Conservation (phyloP, 1,140 invertebrate genomes). For the Cydia splendana region DNA sequence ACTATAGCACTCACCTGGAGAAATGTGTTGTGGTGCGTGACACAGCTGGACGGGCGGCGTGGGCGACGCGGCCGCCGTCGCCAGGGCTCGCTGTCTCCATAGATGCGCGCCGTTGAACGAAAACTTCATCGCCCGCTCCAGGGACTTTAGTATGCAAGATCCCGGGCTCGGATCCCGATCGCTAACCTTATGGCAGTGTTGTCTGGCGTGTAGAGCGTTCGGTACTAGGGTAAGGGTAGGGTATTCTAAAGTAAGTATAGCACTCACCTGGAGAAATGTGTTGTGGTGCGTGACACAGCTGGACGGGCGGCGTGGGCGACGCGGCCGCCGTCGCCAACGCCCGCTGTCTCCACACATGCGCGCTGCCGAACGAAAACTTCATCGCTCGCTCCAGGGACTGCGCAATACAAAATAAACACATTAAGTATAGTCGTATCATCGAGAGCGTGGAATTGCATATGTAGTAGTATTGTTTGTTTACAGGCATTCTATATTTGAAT, state of each 20-base stretch:
- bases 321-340: constrained; percentile 88
- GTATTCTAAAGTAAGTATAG: too few relatives aligned
- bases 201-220: too few relatives aligned
- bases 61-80: constrained; percentile 82
- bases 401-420: constrained; percentile 42
- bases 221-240: too few relatives aligned
- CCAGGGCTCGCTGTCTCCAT: constrained; percentile 96
- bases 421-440: too few relatives aligned
- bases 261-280: constrained; percentile 32
- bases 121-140: constrained; percentile 97
- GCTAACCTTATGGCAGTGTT: too few relatives aligned
- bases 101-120: constrained; percentile 96
- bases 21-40: constrained; percentile 36
- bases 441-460: too few relatives aligned
- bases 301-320: constrained; percentile 39
- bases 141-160: too few relatives aligned
- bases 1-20: constrained; percentile 11
- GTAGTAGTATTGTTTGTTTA: too few relatives aligned
- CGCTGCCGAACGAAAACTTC: constrained; percentile 95
- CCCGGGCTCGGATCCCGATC: too few relatives aligned
- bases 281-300: constrained; percentile 36
- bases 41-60: constrained; percentile 33
- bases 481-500: too few relatives aligned
- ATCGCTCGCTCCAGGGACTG: constrained; percentile 96
- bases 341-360: constrained; percentile 96